A percentile compares a stretch with the other conserved stretches of the same genome.
These are phyloP conservation scores for Prinia subflava DNA, from an alignment of 2,113 vertebrate species.

Conservation along the genomic window DNA sequence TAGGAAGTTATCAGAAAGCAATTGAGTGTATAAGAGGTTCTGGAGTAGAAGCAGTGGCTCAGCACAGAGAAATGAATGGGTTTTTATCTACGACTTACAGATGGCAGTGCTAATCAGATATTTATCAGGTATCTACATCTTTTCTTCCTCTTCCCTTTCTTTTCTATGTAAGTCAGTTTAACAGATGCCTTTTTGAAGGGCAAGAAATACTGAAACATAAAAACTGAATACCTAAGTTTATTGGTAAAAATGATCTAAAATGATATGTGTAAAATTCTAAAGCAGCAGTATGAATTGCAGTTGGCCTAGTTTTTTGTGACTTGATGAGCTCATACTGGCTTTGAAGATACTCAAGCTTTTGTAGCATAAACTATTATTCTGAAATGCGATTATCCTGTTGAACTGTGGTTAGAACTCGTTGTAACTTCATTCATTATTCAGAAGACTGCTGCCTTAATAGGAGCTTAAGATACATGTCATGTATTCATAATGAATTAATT, in stretches of 20 bases:
- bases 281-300: background rate
- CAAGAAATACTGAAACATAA: background rate
- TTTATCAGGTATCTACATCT: background rate
- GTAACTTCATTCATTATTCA: slow-evolving; percentile 30
- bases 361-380: background rate
- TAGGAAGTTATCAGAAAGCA: background rate
- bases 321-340: background rate
- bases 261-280: background rate
- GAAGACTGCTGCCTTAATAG: background rate
- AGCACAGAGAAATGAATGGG: background rate
- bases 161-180: background rate
- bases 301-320: background rate
- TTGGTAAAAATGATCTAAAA: background rate
- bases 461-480: background rate
- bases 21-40: background rate
- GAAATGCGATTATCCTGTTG: slow-evolving; percentile 9
- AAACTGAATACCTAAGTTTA: background rate
- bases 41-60: background rate
- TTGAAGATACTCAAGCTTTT: background rate
- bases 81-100: background rate
- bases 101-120: background rate
- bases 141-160: background rate
- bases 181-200: background rate
- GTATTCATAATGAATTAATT: slow-evolving; percentile 17
- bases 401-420: background rate